phyloP scores from a whole-genome alignment of 2,797 vertebrate genomes.

The Spinus pinus region DNA sequence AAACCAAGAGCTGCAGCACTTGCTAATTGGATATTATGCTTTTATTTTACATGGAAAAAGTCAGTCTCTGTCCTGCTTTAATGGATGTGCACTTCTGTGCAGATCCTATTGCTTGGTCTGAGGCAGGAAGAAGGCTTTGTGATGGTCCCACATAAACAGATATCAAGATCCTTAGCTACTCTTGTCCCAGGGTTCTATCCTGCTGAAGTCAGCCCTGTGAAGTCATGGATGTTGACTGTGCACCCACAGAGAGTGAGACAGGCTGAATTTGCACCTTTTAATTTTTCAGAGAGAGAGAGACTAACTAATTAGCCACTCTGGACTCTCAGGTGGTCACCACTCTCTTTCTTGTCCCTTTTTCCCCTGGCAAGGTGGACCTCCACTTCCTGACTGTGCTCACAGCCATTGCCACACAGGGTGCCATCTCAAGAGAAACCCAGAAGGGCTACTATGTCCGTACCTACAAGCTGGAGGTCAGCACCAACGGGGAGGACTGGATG shows the following conservation, averaged over 20 bases:
- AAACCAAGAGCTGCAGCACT: not conserved
- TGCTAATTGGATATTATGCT: conserved; percentile 20
- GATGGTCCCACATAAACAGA: not conserved
- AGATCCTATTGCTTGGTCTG: not conserved
- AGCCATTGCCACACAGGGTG: conserved; percentile 94
- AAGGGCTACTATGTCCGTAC: conserved; percentile 91
- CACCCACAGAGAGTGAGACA: not conserved
- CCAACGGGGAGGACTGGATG: conserved; percentile 99
- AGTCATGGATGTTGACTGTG: not conserved
- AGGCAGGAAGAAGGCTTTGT: not conserved
- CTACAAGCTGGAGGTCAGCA: conserved; percentile 97
- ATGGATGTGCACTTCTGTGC: not conserved
- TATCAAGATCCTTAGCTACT: not conserved
- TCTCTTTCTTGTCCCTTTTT: not conserved
- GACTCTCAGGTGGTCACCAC: not conserved
- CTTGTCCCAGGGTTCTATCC: not conserved
- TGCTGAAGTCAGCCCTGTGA: not conserved
- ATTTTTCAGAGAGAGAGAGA: not conserved
- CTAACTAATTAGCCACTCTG: not conserved
- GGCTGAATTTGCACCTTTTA: not conserved
- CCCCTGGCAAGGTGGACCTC: conserved; percentile 78
- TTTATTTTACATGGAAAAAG: conserved; percentile 24
- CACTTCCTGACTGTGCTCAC: conserved; percentile 90
- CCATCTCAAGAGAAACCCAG: conserved; percentile 92
- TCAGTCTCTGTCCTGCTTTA: not conserved